phyloP scores from a whole-genome alignment of 2,888 invertebrate species.

The Macropis europaea region DNA sequence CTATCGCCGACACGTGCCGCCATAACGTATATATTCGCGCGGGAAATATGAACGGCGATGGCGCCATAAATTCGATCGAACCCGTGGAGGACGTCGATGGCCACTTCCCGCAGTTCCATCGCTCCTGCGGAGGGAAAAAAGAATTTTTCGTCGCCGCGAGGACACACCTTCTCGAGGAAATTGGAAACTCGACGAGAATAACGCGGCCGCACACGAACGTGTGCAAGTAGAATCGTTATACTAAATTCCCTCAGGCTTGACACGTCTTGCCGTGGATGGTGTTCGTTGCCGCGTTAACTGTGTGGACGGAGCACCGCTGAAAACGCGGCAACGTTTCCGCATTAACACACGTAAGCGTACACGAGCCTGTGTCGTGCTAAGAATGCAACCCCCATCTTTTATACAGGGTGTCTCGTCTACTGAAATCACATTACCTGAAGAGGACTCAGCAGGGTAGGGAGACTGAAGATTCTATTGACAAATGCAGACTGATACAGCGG shows the following conservation, averaged over 20 bases:
- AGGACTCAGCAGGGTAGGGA: too few relatives aligned
- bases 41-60: not conserved
- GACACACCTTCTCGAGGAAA: not conserved
- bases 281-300: constrained; percentile 43
- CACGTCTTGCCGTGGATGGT: constrained; percentile 32
- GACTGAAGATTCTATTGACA: too few relatives aligned
- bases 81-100: not conserved
- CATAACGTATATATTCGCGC: not conserved
- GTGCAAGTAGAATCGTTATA: constrained; percentile 21
- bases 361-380: not conserved
- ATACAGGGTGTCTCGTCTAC: too few relatives aligned
- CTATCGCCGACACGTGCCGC: constrained; percentile 13
- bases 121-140: too few relatives aligned
- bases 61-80: constrained; percentile 11
- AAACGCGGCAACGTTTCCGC: constrained; percentile 58
- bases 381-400: not conserved
- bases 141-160: not conserved
- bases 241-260: constrained; percentile 39
- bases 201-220: not conserved
- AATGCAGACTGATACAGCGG: too few relatives aligned
- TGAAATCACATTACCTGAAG: too few relatives aligned
- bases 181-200: not conserved
- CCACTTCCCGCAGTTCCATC: not conserved
- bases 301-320: constrained; percentile 23
- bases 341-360: constrained; percentile 52